Evolutionary conservation across 2,113 vertebrate genomes (phyloP).

Genomic region (Toxostoma redivivum): DNA sequence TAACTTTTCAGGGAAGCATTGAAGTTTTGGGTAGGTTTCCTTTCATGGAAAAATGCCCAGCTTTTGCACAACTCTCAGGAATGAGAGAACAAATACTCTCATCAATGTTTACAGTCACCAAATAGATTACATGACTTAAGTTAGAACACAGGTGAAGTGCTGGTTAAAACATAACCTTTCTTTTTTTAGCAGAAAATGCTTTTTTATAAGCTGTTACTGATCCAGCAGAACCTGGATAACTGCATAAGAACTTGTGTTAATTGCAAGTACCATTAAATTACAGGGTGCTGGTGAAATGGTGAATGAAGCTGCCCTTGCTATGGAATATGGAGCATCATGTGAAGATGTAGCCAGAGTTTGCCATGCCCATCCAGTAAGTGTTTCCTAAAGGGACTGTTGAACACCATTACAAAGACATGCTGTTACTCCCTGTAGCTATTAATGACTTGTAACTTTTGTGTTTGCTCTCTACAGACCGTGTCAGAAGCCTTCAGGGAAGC

Average conservation of each 20-base stretch:
- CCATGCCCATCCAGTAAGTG: conserved; percentile 93
- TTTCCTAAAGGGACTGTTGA: neutral
- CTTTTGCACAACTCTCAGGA: neutral
- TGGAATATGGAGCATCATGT: conserved; percentile 98
- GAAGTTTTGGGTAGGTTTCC: neutral
- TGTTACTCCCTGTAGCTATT: neutral
- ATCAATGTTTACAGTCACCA: neutral
- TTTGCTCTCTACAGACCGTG: conserved; percentile 83
- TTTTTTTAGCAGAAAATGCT: neutral
- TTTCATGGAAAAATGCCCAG: neutral
- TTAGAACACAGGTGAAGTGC: neutral
- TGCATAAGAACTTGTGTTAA: neutral
- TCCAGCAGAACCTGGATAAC: neutral
- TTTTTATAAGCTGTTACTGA: neutral
- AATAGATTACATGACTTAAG: rapidly evolving
- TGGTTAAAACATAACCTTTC: neutral
- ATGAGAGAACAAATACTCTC: neutral
- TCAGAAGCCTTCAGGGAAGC: conserved; percentile 99
- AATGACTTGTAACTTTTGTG: neutral
- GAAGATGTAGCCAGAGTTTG: conserved; percentile 96
- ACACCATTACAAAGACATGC: neutral
- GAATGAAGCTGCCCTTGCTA: conserved; percentile 93
- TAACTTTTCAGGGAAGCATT: neutral
- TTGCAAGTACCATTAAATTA: neutral
- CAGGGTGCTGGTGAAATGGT: conserved; percentile 97